Evolutionary conservation across 2,113 vertebrate species (phyloP), one percentile per base, ranked within the genome.

Genomic region (Rhinoderma darwinii): DNA sequence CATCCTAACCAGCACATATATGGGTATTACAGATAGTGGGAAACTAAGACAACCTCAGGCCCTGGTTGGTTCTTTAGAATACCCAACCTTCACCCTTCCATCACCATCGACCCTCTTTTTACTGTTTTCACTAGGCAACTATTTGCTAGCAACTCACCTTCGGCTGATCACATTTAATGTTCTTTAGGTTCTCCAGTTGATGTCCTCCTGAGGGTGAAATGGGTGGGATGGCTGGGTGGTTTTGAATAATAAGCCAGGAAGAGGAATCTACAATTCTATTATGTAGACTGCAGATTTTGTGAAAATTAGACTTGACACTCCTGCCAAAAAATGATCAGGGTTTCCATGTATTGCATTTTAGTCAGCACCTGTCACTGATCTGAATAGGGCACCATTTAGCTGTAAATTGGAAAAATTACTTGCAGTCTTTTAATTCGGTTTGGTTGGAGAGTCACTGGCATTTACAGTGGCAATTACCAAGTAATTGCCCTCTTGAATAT

Each of bases 331-430:
- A 70, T 70, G 4, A 8, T 41, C 4, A 7, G 35, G 68, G 20
- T 72, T 39, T 68, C 4, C 68, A 37, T 9, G 68, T 15, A 15
- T 72, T 41, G 68, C 68, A 11, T 37, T 41, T 9, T 25, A 72
- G 68, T 7, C 18, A 17, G 37, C 9, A 41, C 35, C 68, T 72
- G 68, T 41, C 68, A 72, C 15, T 3, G 66, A 37, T 22, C 18
- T 72, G 32, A 72, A 72, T 72, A 72, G 37, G 68, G 32, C 37
- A 4, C 68, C 37, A 41, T 72, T 72, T 39, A 72, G 68, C 68
- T 72, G 68, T 41, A 72, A 72, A 72, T 72, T 72, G 68, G 68
- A 72, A 72, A 72, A 35, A 72, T 72, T 72, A 72, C 37, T 72
- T 72, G 18, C 18, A 11, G 68, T 25, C 25, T 72, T 72, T 72